phyloP scores from a whole-genome alignment of 2,113 vertebrate species.

The Amblyornis subalaris region DNA sequence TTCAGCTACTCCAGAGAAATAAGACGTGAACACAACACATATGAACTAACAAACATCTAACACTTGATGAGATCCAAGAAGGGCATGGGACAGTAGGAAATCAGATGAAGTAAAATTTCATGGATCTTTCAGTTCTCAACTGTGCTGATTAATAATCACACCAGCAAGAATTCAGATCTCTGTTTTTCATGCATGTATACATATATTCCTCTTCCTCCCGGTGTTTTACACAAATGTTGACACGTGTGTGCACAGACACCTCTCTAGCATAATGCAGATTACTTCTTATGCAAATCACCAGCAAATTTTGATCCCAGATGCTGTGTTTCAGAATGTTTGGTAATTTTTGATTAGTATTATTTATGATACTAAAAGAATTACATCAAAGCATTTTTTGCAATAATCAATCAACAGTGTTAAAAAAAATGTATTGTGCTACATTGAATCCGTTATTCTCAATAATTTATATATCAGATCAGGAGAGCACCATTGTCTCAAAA shows the following conservation, averaged over 20 bases:
- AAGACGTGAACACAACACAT: not conserved
- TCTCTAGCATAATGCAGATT: not conserved
- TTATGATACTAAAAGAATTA: not conserved
- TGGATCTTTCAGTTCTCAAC: not conserved
- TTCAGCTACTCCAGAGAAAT: not conserved
- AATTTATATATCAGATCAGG: not conserved
- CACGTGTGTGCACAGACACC: accelerated
- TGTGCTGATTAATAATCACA: not conserved
- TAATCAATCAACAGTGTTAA: not conserved
- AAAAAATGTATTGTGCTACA: not conserved
- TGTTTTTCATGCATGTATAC: not conserved
- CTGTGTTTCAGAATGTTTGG: not conserved
- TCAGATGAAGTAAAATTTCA: not conserved
- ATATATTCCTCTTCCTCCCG: not conserved
- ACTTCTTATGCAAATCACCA: not conserved
- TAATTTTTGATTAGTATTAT: not conserved
- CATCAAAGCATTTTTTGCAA: not conserved
- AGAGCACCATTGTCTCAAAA: not conserved
- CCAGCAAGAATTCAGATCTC: not conserved
- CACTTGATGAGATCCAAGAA: not conserved
- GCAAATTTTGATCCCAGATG: not conserved
- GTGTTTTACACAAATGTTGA: not conserved
- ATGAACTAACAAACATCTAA: not conserved
- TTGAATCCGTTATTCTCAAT: not conserved
- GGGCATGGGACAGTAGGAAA: not conserved